Evolutionary conservation across 2,113 vertebrate species (phyloP), one percentile per base, ranked within the genome.

Genomic region (Bufo gargarizans): DNA sequence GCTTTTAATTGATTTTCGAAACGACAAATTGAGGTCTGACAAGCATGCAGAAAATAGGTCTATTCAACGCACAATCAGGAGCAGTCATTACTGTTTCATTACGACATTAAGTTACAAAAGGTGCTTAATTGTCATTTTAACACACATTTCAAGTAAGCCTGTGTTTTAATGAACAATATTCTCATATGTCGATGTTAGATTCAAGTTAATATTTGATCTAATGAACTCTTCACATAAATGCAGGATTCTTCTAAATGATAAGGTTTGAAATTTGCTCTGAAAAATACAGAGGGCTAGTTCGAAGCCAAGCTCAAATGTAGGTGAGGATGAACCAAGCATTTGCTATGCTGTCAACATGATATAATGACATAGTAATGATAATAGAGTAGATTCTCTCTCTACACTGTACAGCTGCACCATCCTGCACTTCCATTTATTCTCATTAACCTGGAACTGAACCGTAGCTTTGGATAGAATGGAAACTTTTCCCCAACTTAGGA

Each of bases 1-100:
- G 87, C 80, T 88, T 88, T 88, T 88, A 84, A 88, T 88, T 84
- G 87, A 88, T 88, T 88, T 88, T 76, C 77, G 71, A 88, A 88
- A 88, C 43, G 72, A 77, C 87, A 88, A 84, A 88, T 84, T 88
- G 80, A 88, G 59, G 87, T 56, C 71, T 88, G 87, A 88, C 81
- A 88, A 76, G 81, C 80, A 84, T 88, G 80, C 87, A 67, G 71
- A 67, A 88, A 72, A 88, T 77, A 88, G 77, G 80, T 77, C 87
- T 83, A 67, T 88, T 88, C 84, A 88, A 88, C 17, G 59, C 77
- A 88, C 61, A 77, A 84, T 88, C 78, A 76, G 79, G 78, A 69
- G 79, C 65, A 33, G 67, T 82, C 69, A 87, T 87, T 87, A 80
- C 20, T 12, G 53, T 59, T 87, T 82, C 78, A 87, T 87, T 87